Percentiles rank a stretch among this genome's conserved stretches.
Conservation (phyloP, 2,797 vertebrate species). For the Notoglanidium macrostoma region DNA sequence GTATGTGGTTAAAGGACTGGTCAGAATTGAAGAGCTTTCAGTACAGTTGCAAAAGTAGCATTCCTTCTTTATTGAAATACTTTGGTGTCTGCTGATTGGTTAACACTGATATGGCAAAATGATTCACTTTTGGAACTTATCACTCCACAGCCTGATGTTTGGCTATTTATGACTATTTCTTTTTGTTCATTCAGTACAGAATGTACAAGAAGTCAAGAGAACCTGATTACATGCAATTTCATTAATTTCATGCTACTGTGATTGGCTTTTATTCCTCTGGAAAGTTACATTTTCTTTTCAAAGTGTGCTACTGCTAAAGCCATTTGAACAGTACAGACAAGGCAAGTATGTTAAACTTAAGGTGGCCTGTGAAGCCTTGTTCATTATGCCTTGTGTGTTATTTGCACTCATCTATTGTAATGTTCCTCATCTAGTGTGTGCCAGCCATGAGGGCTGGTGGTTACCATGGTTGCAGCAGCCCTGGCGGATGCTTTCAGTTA, state of each 20-base stretch:
- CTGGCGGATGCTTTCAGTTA: constrained; percentile 61
- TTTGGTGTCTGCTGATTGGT: background rate
- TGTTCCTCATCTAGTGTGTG: constrained; percentile 36
- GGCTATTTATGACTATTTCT: constrained; percentile 28
- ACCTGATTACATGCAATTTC: constrained; percentile 27
- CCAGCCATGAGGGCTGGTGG: constrained; percentile 43
- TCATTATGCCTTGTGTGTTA: constrained; percentile 35
- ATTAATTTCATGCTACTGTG: constrained; percentile 26
- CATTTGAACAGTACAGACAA: background rate
- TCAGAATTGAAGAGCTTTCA: background rate
- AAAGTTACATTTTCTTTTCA: background rate
- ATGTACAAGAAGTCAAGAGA: constrained; percentile 15
- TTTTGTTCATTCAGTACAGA: constrained; percentile 6
- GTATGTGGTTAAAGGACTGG: background rate
- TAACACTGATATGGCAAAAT: background rate
- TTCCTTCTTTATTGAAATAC: background rate
- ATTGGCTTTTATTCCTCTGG: constrained; percentile 1
- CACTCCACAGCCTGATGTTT: constrained; percentile 20
- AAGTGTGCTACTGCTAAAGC: background rate
- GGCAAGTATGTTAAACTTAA: constrained; percentile 3
- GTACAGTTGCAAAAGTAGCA: background rate
- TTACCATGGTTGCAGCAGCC: constrained; percentile 57
- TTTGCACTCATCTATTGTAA: constrained; percentile 46
- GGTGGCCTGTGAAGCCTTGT: constrained; percentile 29
- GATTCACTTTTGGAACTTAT: constrained; percentile 15